Evolutionary conservation across 2,797 vertebrate species (phyloP), one percentile per base, ranked within the genome.

Genomic region (Hyperoplus immaculatus): DNA sequence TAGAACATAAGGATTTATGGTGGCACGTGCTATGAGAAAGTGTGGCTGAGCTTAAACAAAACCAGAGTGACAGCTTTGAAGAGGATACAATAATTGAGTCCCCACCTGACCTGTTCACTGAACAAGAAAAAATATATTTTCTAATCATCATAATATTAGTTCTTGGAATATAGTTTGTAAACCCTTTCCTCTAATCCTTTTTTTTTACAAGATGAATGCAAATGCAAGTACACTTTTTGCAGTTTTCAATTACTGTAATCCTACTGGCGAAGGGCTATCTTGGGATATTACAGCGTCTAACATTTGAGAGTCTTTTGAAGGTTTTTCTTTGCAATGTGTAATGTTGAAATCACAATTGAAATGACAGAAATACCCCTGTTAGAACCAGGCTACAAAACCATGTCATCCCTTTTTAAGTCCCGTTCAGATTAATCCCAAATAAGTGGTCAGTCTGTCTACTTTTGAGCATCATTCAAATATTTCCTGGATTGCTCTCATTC

Each of bases 171-270:
- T 69, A 72, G 67, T 76, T 81, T 69, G 46, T 75, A 88, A 82
- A 87, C 72, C 64, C 38, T 72, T 56, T 21, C 41, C 55, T 36
- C 55, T 84, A 78, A 89, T 87, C 84, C 71, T 50, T 87, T 84
- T 78, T 21, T 55, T 64, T 36, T n/a, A 54, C 29, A 69, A 59
- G 69, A 69, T 55, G 62, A 46, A 73, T 56, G 8, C 64, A 76
- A 76, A 84, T 63, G 55, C 60, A 72, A 81, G 84, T 53, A 39
- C 69, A 77, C 61, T 57, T 61, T 82, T 69, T 59, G 42, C 55
- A 57, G 8, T 90, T 88, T 90, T 89, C 81, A 88, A 82, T 87
- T 69, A 87, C 56, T 60, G 18, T 88, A 89, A 87, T 88, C 78
- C 84, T 72, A 21, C 68, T 68, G 68, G 53, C 75, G 43, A 85